Evolutionary conservation across 2,888 invertebrate species (phyloP).

Genomic region (Loripinus fragilis): DNA sequence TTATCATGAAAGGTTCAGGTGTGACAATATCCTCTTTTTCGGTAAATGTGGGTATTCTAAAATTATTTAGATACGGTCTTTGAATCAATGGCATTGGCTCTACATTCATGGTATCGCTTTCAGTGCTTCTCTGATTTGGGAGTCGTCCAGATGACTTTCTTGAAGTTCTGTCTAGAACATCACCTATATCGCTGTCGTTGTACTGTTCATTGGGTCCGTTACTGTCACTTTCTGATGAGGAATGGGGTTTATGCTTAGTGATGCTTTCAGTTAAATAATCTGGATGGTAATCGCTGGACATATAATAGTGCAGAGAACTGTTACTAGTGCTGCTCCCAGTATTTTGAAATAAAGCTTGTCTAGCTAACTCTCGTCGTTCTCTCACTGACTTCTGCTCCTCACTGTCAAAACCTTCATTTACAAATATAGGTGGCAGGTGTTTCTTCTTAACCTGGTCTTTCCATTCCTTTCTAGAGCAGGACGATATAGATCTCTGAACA

Average conservation of each 20-base stretch:
- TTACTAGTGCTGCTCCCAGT: constrained; percentile 32
- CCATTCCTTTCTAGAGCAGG: constrained; percentile 68
- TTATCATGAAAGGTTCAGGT: neutral
- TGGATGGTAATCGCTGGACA: constrained; percentile 73
- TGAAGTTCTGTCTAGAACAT: constrained; percentile 51
- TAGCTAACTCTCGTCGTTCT: constrained; percentile 11
- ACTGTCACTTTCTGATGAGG: constrained; percentile 59
- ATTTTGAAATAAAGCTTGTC: neutral
- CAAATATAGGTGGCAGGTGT: constrained; percentile 74
- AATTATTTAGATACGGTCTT: constrained; percentile 1
- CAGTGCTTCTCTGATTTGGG: neutral
- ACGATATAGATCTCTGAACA: constrained; percentile 57
- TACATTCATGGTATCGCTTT: neutral
- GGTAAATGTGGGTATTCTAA: neutral
- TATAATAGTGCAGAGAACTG: constrained; percentile 62
- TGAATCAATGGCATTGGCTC: constrained; percentile 6
- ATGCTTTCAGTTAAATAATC: constrained; percentile 69
- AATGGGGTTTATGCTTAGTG: constrained; percentile 43
- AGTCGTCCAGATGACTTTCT: neutral
- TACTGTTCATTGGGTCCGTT: constrained; percentile 58
- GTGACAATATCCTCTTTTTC: constrained; percentile 15
- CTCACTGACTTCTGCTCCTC: constrained; percentile 39
- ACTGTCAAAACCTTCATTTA: constrained; percentile 69
- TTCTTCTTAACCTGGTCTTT: constrained; percentile 73
- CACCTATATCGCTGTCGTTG: constrained; percentile 67